phyloP scores from a whole-genome alignment of 2,797 vertebrate species.

The Acanthornis magna region DNA sequence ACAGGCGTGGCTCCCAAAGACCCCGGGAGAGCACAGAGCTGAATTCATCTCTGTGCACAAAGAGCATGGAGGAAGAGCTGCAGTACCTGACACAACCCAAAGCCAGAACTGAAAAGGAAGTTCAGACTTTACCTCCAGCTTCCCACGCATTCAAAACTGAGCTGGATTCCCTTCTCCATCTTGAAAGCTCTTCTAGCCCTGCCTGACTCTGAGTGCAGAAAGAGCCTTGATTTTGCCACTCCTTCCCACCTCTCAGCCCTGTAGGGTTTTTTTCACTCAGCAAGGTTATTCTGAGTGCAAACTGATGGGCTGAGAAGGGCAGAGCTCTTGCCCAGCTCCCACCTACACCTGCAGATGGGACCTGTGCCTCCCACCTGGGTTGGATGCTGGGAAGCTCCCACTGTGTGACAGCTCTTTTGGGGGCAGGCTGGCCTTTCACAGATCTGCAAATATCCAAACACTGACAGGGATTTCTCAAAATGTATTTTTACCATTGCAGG shows the following conservation, averaged over 20 bases:
- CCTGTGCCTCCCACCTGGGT: background rate
- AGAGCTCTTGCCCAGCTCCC: background rate
- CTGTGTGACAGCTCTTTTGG: background rate
- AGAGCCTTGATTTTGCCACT: background rate
- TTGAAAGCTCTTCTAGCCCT: background rate
- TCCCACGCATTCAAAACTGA: background rate
- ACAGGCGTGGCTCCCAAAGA: background rate
- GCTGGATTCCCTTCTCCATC: background rate
- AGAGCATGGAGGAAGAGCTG: background rate
- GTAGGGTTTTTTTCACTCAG: background rate
- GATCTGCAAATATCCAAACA: background rate
- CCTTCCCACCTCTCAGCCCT: background rate
- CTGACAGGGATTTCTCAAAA: background rate
- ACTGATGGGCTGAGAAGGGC: background rate
- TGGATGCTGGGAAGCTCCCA: background rate
- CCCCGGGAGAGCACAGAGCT: background rate
- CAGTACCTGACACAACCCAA: background rate
- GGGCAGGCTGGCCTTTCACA: background rate
- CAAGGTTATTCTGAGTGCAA: background rate
- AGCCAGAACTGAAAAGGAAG: background rate
- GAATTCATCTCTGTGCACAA: background rate
- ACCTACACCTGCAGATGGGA: no score
- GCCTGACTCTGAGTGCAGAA: rapidly evolving
- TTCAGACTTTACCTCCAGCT: background rate
- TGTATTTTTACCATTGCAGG: background rate